Conservation (phyloP, 2,113 vertebrate species). For the Semicossyphus pulcher region DNA sequence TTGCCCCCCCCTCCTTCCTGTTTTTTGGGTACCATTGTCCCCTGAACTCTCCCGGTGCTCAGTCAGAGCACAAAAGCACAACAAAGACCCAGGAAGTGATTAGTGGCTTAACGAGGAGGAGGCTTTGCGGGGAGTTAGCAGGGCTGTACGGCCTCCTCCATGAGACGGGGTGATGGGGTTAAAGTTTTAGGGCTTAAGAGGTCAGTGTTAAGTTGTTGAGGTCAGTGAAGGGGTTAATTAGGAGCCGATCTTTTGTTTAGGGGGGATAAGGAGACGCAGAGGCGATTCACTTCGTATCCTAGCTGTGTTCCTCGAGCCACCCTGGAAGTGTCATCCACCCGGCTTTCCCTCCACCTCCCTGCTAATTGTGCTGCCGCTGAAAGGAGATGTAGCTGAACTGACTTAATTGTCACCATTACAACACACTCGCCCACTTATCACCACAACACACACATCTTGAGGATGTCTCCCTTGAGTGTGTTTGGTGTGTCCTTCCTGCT, state of each 20-base stretch:
- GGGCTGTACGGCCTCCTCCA: slow-evolving; percentile 54
- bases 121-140: slow-evolving; percentile 44
- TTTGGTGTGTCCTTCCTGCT: slow-evolving; percentile 40
- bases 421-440: slow-evolving; percentile 23
- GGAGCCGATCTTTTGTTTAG: slow-evolving; percentile 73
- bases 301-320: slow-evolving; percentile 41
- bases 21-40: slow-evolving; percentile 58
- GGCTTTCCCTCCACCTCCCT: slow-evolving; percentile 40
- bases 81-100: slow-evolving; percentile 79
- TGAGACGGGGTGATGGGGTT: slow-evolving; percentile 57
- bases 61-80: slow-evolving; percentile 68
- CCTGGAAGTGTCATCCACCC: slow-evolving; percentile 60
- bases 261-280: slow-evolving; percentile 42
- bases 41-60: slow-evolving; percentile 54
- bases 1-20: slow-evolving; percentile 9
- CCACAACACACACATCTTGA: slow-evolving; percentile 19
- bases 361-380: slow-evolving; percentile 56
- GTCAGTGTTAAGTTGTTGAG: slow-evolving; percentile 75
- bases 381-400: slow-evolving; percentile 62
- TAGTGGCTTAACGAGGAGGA: slow-evolving; percentile 75
- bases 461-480: slow-evolving; percentile 27
- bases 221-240: slow-evolving; percentile 80
- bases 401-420: slow-evolving; percentile 50
- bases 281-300: slow-evolving; percentile 55
- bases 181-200: slow-evolving; percentile 75